Evolutionary conservation across 2,797 vertebrate species (phyloP), one percentile per base, ranked within the genome.

Genomic region (Rhinogobio ventralis): DNA sequence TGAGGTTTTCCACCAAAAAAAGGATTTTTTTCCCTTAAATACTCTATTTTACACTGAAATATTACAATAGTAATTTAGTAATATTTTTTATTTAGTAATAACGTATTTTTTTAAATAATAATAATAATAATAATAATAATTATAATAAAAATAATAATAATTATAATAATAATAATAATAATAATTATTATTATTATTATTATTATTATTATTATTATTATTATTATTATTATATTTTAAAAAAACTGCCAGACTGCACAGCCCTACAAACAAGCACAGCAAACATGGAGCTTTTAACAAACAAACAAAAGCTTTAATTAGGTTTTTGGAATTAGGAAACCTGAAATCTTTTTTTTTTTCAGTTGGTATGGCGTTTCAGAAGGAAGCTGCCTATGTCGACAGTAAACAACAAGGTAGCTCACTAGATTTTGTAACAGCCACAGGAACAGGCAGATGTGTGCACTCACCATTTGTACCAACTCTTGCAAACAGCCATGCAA

Each of bases 401-500:
- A 0, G 11, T 64, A 64, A 64, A 30, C 60, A 64, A 30, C 14
- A 4, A 64, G 60, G 14, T 30, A 30, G 20, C 33, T 66, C 64
- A 33, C 64, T 36, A 23, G 33, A 67, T 67, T 67, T 36, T 67
- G 4, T 67, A 36, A 19, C n/a, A 60, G 55, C 55, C 23, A 28
- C n/a, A 28, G n/a, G n/a, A 62, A 28, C 13, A 15, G 60, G 60
- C 5, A 28, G 25, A 62, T 39, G 66, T 0, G 66, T 67, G 4
- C 86, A 94, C 97, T 97, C 95, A 99, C 98, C 98, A 99, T 96
- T 99, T 99, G 95, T 98, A 97, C 98, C 98, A 99, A 91, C 96
- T 98, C 95, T 98, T 99, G 96, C 98, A 99, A 93, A 99, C 98
- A 49, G 97, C 96, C 98, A 99, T 99, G 94, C 98, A 99, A 91